phyloP scores from a whole-genome alignment of 2,797 vertebrate genomes.

The Macropus fuliginosus region DNA sequence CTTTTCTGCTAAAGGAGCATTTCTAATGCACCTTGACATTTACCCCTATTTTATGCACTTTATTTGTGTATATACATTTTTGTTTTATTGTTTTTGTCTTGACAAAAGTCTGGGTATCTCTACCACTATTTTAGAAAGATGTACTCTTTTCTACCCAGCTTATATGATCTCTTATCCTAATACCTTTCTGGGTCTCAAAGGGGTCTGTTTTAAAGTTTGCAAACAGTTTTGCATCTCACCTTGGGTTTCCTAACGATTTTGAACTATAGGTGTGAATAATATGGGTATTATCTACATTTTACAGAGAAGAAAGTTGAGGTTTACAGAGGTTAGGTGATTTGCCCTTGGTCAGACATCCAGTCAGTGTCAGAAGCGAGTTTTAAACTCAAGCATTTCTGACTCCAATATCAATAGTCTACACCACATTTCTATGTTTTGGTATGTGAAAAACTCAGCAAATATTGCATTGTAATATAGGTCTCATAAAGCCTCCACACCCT shows the following conservation, averaged over 20 bases:
- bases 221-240: not conserved
- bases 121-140: not conserved
- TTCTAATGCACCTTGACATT: not conserved
- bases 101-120: not conserved
- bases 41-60: not conserved
- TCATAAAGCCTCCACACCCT: not conserved
- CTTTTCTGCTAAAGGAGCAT: not conserved
- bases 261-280: not conserved
- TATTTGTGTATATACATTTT: not conserved
- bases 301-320: not conserved
- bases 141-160: not conserved
- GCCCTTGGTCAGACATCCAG: not conserved
- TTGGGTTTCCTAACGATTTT: not conserved
- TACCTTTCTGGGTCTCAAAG: not conserved
- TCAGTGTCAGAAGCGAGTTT: not conserved
- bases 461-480: not conserved
- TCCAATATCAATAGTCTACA: not conserved
- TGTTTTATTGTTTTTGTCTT: not conserved
- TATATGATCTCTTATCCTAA: not conserved
- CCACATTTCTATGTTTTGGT: not conserved
- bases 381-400: not conserved
- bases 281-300: not conserved
- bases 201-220: not conserved
- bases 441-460: not conserved
- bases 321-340: not conserved